Conservation (phyloP, 2,797 vertebrate species). For the Artibeus lituratus region DNA sequence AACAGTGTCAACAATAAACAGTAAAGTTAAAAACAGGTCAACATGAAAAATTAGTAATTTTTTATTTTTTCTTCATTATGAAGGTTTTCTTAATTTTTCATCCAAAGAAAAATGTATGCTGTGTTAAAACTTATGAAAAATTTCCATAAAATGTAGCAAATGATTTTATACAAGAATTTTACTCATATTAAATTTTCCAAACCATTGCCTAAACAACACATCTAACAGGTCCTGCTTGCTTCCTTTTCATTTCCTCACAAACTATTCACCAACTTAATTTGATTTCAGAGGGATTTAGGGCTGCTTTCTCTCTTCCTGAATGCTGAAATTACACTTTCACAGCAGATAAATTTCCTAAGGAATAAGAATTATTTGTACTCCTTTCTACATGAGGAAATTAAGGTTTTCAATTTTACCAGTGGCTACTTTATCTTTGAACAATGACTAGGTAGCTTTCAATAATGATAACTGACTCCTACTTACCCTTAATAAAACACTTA, state of each 20-base stretch:
- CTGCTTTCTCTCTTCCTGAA: not conserved
- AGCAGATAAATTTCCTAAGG: not conserved
- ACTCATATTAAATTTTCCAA: not conserved
- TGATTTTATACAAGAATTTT: not conserved
- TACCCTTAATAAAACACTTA: slow-evolving; percentile 5
- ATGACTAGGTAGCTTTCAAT: not conserved
- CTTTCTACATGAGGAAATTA: not conserved
- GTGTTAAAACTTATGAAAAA: not conserved
- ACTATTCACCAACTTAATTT: not conserved
- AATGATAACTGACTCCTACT: slow-evolving; percentile 8
- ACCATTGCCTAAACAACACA: not conserved
- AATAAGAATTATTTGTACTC: not conserved
- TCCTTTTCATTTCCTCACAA: not conserved
- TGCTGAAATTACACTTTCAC: not conserved
- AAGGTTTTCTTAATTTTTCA: not conserved
- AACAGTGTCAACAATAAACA: not conserved
- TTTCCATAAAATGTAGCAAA: not conserved
- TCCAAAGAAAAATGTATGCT: not conserved
- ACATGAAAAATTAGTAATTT: not conserved
- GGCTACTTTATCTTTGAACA: not conserved
- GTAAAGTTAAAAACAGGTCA: not conserved
- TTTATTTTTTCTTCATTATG: not conserved
- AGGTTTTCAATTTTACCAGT: not conserved
- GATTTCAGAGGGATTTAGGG: not conserved
- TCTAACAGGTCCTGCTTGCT: not conserved